A percentile compares a stretch with the other conserved stretches of the same genome.
Evolutionary conservation across 2,113 vertebrate genomes (phyloP).

Genomic region (Chiloscyllium plagiosum): DNA sequence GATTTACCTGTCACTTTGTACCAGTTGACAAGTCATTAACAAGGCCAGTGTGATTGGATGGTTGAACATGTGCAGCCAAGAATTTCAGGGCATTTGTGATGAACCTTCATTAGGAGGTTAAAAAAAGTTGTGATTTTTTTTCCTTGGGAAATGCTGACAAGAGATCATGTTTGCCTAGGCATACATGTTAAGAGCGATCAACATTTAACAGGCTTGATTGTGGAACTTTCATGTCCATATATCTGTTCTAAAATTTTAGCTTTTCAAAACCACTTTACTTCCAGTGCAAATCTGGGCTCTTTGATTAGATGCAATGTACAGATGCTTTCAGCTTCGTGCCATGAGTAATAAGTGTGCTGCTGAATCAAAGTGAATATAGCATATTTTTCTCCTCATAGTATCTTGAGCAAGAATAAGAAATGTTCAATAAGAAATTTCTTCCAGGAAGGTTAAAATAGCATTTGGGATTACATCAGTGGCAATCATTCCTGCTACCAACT

Average conservation of each 20-base stretch:
- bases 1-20: background rate
- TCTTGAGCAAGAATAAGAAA: background rate
- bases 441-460: background rate
- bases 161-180: background rate
- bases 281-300: background rate
- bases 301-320: background rate
- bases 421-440: constrained; percentile 7
- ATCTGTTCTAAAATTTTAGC: background rate
- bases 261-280: background rate
- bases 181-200: background rate
- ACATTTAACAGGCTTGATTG: background rate
- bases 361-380: background rate
- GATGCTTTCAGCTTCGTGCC: background rate
- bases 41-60: background rate
- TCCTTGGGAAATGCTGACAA: background rate
- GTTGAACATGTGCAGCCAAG: background rate
- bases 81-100: background rate
- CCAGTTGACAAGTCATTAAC: background rate
- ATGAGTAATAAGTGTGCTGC: background rate
- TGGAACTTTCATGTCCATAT: background rate
- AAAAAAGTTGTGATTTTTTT: background rate
- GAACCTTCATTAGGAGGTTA: background rate
- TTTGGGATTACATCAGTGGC: background rate
- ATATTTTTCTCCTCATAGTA: background rate
- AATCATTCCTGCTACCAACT: background rate